Percentiles rank a stretch among this genome's conserved stretches.
Evolutionary conservation across 2,888 invertebrate genomes (phyloP).

Genomic region (Thecocarcelia acutangulata): DNA sequence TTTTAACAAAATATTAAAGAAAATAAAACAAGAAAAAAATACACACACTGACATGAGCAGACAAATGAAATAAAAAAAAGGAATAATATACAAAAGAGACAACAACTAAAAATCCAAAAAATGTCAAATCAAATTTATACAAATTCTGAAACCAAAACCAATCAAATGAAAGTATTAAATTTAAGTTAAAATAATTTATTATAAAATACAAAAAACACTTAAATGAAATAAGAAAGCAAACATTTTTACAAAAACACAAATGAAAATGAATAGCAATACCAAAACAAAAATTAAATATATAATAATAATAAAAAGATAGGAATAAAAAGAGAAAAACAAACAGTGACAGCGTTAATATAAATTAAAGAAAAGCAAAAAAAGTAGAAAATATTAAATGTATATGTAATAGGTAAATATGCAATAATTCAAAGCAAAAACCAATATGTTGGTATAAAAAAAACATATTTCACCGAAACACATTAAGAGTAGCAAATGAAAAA

Average conservation of each 20-base stretch:
- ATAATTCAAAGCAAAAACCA: conserved; percentile 34
- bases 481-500: conserved; percentile 21
- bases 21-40: conserved; percentile 73
- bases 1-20: conserved; percentile 73
- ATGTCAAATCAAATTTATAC: conserved; percentile 75
- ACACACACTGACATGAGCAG: conserved; percentile 19
- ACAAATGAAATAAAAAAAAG: conserved; percentile 52
- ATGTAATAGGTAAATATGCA: conserved; percentile 56
- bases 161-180: conserved; percentile 79
- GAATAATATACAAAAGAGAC: conserved; percentile 43
- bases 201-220: conserved; percentile 18
- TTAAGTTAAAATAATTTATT: conserved; percentile 66
- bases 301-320: neutral
- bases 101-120: conserved; percentile 67
- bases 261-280: conserved; percentile 65
- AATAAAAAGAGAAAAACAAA: conserved; percentile 41
- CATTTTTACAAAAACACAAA: conserved; percentile 64
- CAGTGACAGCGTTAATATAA: conserved; percentile 18
- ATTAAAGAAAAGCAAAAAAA: conserved; percentile 25
- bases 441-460: conserved; percentile 36
- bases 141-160: conserved; percentile 77
- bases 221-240: conserved; percentile 55
- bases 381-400: conserved; percentile 37
- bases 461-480: conserved; percentile 28
- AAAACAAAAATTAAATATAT: neutral